phyloP scores from a whole-genome alignment of 2,888 invertebrate species.

The Chironomus tentans region DNA sequence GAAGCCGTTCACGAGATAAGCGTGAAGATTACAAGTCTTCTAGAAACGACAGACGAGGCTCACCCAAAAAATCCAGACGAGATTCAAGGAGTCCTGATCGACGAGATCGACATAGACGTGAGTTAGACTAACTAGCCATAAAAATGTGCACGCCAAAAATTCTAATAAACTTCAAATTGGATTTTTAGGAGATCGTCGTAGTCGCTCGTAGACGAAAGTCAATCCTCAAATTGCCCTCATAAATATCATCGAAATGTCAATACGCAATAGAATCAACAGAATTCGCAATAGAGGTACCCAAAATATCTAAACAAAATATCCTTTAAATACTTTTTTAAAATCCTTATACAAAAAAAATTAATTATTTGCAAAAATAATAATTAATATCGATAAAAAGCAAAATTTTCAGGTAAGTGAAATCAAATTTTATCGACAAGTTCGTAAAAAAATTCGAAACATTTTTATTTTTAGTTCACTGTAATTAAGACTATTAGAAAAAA shows the following conservation, averaged over 20 bases:
- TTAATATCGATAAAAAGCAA: not conserved
- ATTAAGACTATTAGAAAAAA: no score
- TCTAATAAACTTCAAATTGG: no score
- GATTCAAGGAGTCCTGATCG: constrained; percentile 18
- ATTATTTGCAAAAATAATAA: constrained; percentile 13
- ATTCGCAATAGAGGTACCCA: not conserved
- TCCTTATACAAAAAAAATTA: constrained; percentile 13
- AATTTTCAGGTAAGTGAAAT: constrained; percentile 18
- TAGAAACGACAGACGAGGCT: no score
- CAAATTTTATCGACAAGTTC: not conserved
- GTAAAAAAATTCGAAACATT: not conserved
- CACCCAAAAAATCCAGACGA: no score
- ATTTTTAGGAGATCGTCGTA: constrained; percentile 4
- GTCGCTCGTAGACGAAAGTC: constrained; percentile 1
- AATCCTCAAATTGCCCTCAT: not conserved
- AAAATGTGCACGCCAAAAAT: no score
- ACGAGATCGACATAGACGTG: constrained; percentile 35
- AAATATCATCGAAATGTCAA: not conserved
- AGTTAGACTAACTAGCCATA: no score
- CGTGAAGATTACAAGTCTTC: no score
- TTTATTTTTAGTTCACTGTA: not conserved
- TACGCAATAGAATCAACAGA: not conserved
- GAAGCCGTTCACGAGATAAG: no score
- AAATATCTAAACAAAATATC: constrained; percentile 17
- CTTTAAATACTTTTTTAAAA: not conserved